Percentiles rank a stretch among this genome's conserved stretches.
phyloP scores from a whole-genome alignment of 2,888 invertebrate species.

The Ditylenchus weischeri region DNA sequence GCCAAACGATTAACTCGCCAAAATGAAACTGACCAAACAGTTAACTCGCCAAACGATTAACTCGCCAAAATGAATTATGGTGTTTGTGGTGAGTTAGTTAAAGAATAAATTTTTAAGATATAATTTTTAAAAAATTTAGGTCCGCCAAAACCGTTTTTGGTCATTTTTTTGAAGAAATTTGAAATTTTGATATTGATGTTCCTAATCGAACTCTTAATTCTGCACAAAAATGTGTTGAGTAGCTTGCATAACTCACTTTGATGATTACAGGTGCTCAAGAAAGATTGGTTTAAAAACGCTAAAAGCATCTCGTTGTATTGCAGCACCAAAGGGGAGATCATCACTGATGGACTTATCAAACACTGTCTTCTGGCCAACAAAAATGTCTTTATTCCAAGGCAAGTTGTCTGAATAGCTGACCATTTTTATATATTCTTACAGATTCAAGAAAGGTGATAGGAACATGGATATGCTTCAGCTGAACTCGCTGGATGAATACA shows the following conservation, averaged over 20 bases:
- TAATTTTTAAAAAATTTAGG: conserved; percentile 32
- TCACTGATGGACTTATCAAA: conserved; percentile 18
- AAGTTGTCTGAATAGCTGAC: background rate
- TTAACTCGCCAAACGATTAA: too few species aligned
- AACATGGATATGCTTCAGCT: conserved; percentile 26
- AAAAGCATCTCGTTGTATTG: conserved; percentile 21
- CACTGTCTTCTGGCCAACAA: conserved; percentile 16
- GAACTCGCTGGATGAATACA: conserved; percentile 9
- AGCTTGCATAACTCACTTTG: too few species aligned
- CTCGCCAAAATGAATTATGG: conserved; percentile 95
- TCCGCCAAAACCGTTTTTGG: conserved; percentile 25
- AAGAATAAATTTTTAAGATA: background rate
- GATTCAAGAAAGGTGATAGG: conserved; percentile 19
- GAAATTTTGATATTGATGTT: too few species aligned
- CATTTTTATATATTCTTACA: conserved; percentile 6
- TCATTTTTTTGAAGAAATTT: too few species aligned
- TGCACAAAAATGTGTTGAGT: too few species aligned
- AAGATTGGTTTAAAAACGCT: conserved; percentile 13
- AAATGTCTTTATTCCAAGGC: conserved; percentile 26
- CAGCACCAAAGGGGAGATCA: conserved; percentile 19
- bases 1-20: too few species aligned
- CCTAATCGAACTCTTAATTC: too few species aligned
- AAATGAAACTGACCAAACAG: too few species aligned
- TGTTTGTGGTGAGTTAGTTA: conserved; percentile 74
- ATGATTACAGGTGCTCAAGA: conserved; percentile 6